Evolutionary conservation across 2,113 vertebrate genomes (phyloP), one percentile per base, ranked within the genome.

Genomic region (Miniopterus natalensis): DNA sequence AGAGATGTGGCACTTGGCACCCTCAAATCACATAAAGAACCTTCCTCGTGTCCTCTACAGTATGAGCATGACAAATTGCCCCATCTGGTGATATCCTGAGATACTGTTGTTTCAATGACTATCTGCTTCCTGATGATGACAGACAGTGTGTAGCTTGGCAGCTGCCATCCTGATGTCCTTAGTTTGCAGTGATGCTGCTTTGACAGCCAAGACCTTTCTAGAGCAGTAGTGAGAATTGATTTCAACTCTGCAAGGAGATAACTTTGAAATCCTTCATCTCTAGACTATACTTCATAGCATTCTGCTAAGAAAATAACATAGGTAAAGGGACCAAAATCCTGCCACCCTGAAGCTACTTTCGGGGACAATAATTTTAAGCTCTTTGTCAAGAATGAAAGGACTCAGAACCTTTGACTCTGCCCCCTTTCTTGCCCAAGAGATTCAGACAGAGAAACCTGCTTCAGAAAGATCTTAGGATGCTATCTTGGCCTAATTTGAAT

Each of bases 21-120:
- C 78, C 75, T 97, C 68, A 51, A 95, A 92, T 94, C 74, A 89
- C 95, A 97, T 74, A 92, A 96, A 95, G 97, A 91, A 77, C 25
- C 95, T 92, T 88, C 94, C 78, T 97, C 80, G 73, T 97, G 83
- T 92, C 68, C 0, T 96, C 49, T 74, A 42, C 27, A 96, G 73
- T 53, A 53, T 97, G 51, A 79, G 40, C 14, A 51, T 94, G 92
- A 90, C 93, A 97, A 90, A 71, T 94, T 94, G 84, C 14, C 59
- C 97, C 94, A 94, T 95, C 96, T 96, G 70, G 95, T 85, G 61
- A 97, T 84, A 70, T n/a, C 61, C 73, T 65, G 36, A 84, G 86
- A 91, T 90, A 45, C 96, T 91, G 88, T 81, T 88, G 93, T 95
- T 95, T 93, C 47, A 84, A 20, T 84, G 61, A 75, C 27, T 96